Evolutionary conservation across 2,888 invertebrate species (phyloP).

Genomic region (Agonopterix subpropinquella): DNA sequence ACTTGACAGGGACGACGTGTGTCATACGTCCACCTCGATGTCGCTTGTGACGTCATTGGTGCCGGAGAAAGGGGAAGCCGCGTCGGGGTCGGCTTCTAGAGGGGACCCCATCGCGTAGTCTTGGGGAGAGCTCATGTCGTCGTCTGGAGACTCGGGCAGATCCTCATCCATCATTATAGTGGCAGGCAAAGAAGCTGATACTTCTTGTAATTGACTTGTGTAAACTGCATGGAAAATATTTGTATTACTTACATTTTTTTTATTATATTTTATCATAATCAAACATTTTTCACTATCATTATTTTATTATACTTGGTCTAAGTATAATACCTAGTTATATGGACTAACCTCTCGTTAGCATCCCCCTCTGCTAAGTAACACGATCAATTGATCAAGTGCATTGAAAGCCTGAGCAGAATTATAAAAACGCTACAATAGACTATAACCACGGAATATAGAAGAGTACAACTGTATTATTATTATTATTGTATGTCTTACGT

Average conservation of each 20-base stretch:
- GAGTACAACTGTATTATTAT: too few relatives aligned
- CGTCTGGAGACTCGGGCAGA: conserved; percentile 43
- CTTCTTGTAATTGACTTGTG: conserved; percentile 64
- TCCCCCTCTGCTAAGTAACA: too few relatives aligned
- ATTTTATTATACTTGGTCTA: too few relatives aligned
- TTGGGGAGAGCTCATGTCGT: conserved; percentile 54
- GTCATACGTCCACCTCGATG: conserved; percentile 68
- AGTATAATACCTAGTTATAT: too few relatives aligned
- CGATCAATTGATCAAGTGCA: too few relatives aligned
- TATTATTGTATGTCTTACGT: too few relatives aligned
- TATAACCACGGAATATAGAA: too few relatives aligned
- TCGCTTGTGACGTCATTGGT: conserved; percentile 53
- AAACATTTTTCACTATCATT: too few relatives aligned
- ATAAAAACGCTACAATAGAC: too few relatives aligned
- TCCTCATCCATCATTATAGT: conserved; percentile 73
- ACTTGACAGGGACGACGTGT: conserved; percentile 38
- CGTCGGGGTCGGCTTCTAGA: conserved; percentile 21
- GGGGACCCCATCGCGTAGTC: conserved; percentile 42
- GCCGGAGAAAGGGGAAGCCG: conserved; percentile 43
- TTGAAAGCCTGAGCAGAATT: too few relatives aligned
- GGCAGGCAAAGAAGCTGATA: conserved; percentile 67
- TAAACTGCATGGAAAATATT: conserved; percentile 44
- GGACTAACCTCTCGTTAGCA: too few relatives aligned
- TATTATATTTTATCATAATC: too few relatives aligned
- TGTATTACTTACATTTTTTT: neutral